A percentile compares a stretch with the other conserved stretches of the same genome.
These are phyloP conservation scores for Percina caprodes DNA, from an alignment of 2,113 vertebrate species.

Conservation along the genomic window DNA sequence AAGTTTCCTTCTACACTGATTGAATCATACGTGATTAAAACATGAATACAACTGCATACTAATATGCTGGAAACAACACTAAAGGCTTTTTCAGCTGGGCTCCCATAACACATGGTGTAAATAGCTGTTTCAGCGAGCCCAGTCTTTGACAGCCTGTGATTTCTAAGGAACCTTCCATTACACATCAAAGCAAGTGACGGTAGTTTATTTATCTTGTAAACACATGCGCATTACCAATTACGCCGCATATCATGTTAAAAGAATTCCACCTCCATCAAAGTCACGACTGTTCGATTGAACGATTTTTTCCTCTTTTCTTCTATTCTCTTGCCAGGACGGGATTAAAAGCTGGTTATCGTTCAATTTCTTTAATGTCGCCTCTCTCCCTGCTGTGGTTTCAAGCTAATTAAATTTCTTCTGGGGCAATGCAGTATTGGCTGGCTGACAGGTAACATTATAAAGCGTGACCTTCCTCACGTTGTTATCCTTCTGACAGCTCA, in stretches of 20 bases:
- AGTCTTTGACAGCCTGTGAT: constrained; percentile 33
- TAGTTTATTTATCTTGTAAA: constrained; percentile 79
- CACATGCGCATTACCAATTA: constrained; percentile 77
- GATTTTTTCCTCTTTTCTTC: constrained; percentile 64
- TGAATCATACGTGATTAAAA: constrained; percentile 13
- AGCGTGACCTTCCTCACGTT: constrained; percentile 74
- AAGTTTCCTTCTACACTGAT: constrained; percentile 6
- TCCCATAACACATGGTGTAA: constrained; percentile 39
- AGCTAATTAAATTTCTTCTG: constrained; percentile 80
- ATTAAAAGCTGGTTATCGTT: constrained; percentile 82
- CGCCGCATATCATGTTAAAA: constrained; percentile 73
- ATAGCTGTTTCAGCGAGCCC: constrained; percentile 61
- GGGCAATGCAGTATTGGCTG: constrained; percentile 72
- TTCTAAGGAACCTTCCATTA: constrained; percentile 60
- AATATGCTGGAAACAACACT: constrained; percentile 4
- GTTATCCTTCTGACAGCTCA: constrained; percentile 67
- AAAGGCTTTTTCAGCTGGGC: constrained; percentile 38
- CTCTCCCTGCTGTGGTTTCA: constrained; percentile 65
- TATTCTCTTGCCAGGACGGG: constrained; percentile 75
- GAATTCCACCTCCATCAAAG: constrained; percentile 79
- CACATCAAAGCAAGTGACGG: constrained; percentile 67
- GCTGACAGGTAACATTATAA: constrained; percentile 81
- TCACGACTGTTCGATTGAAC: constrained; percentile 71
- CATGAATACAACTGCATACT: constrained; percentile 25
- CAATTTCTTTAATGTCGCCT: constrained; percentile 78